Evolutionary conservation across 2,888 invertebrate species (phyloP), one percentile per base, ranked within the genome.

Genomic region (Meandrusa payeni): DNA sequence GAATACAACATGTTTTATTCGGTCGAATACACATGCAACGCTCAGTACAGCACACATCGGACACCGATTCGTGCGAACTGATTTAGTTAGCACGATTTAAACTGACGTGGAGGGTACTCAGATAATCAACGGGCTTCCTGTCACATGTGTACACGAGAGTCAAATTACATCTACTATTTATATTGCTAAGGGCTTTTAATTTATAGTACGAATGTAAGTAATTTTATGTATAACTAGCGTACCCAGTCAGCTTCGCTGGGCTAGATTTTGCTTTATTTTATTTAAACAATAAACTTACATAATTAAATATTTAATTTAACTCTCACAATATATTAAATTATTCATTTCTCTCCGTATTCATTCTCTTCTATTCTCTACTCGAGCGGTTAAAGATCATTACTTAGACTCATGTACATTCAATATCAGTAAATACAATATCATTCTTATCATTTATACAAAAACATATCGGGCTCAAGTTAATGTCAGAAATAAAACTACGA

Each of bases 11-110:
- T n/a, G n/a, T n/a, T n/a, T n/a, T n/a, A 5, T 5, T 20, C 2
- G 2, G 5, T 5, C n/a, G 3, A 31, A 1, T n/a, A 6, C 10
- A 17, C 19, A 19, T 31, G 6, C 9, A 17, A 17, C 19, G 10
- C 10, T 29, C 3, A 10, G 20, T n/a, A 10, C 10, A 19, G 10
- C 6, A 31, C 31, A 31, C 17, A 17, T 31, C 31, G 2, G 9
- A 17, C 29, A 4, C 13, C 13, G 17, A 29, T 15, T 7, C 29
- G 17, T 17, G 29, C 15, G 12, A 29, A 29, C 13, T 29, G 15
- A 31, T 31, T 31, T 31, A 31, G 31, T 6, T 3, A 31, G 15
- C 19, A 31, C 19, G 9, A 31, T 31, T 31, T 9, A 31, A 31
- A 31, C 5, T 17, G 17, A 29, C 17, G 9, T 6, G 31, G 17